Base-by-base conservation (phyloP, 2,797 vertebrate genomes). In the Muscicapa comitata region DNA sequence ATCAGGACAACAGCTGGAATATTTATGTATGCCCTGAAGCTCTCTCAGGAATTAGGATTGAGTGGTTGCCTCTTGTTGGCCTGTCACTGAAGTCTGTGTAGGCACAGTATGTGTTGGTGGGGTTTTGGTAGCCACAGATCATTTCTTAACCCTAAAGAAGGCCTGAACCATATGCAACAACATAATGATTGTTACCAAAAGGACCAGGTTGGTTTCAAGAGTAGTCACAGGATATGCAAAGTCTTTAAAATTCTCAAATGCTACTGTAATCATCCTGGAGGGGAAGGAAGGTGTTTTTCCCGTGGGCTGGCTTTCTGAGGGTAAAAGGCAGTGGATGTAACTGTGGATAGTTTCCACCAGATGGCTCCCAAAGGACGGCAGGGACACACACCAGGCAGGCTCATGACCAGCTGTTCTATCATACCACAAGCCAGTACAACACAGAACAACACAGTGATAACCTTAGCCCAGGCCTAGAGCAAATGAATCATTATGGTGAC, bases 31-130 rank as follows among this genome's bases (percentile, higher is more conserved):
- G 55, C 45, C 50, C 20, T 0, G 1, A n/a, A 63, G 25, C n/a
- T 76, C 43, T 23, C n/a, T 76, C 57, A 57, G 37, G n/a, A n/a
- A 7, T 76, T 33, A 70, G n/a, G 24, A 76, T 2, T 43, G 37
- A 50, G 17, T 76, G 37, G 37, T 16, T 70, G n/a, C 43, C 50
- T 76, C 57, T 57, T 29, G 13, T 26, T 62, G 50, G 7, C 20
- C 37, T 51, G 12, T 57, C 65, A 50, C 50, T 38, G 57, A 61
- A 43, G 35, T 57, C 45, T 33, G 24, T 63, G n/a, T 38, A 33
- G 25, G 28, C 21, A 35, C 29, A 55, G 23, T 25, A 61, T 0
- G 0, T 25, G 18, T 76, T 0, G 0, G 9, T 5, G 7, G 37
- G 28, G 14, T 82, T 82, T 62, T 0, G 0, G 14, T 38, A 63